Evolutionary conservation across 2,888 invertebrate species (phyloP).

Genomic region (Lagria hirta): DNA sequence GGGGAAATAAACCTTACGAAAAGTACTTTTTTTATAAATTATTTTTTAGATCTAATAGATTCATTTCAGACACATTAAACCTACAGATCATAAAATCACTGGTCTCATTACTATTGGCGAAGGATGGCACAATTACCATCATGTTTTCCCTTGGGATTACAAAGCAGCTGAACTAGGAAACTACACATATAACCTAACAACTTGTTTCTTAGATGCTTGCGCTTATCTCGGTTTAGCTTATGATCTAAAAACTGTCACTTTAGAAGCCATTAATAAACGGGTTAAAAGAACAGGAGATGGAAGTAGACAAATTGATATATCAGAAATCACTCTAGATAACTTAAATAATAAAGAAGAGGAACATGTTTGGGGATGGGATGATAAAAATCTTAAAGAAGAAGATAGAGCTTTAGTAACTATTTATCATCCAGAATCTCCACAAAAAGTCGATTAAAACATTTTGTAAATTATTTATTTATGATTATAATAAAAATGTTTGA

Average conservation of each 20-base stretch:
- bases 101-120: slow-evolving; percentile 76
- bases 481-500: too few relatives aligned
- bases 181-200: slow-evolving; percentile 72
- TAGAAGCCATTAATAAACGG: slow-evolving; percentile 67
- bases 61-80: slow-evolving; percentile 15
- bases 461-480: too few relatives aligned
- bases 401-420: slow-evolving; percentile 53
- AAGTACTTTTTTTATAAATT: slow-evolving; percentile 51
- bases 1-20: slow-evolving; percentile 76
- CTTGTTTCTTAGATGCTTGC: slow-evolving; percentile 77
- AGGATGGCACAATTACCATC: slow-evolving; percentile 95
- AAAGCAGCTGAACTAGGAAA: slow-evolving; percentile 82
- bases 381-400: slow-evolving; percentile 70
- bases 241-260: slow-evolving; percentile 78
- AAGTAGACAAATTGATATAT: neutral
- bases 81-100: slow-evolving; percentile 53
- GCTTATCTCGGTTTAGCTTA: slow-evolving; percentile 85
- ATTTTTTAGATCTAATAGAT: neutral
- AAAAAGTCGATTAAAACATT: neutral
- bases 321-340: neutral
- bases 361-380: slow-evolving; percentile 81
- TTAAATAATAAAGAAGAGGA: slow-evolving; percentile 1
- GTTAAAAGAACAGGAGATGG: slow-evolving; percentile 56
- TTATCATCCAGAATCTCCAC: slow-evolving; percentile 28
- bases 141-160: slow-evolving; percentile 92